Percentiles rank a stretch among this genome's conserved stretches.
These are phyloP conservation scores for Heteronetta atricapilla DNA, from an alignment of 2,113 vertebrate species.

Conservation along the genomic window DNA sequence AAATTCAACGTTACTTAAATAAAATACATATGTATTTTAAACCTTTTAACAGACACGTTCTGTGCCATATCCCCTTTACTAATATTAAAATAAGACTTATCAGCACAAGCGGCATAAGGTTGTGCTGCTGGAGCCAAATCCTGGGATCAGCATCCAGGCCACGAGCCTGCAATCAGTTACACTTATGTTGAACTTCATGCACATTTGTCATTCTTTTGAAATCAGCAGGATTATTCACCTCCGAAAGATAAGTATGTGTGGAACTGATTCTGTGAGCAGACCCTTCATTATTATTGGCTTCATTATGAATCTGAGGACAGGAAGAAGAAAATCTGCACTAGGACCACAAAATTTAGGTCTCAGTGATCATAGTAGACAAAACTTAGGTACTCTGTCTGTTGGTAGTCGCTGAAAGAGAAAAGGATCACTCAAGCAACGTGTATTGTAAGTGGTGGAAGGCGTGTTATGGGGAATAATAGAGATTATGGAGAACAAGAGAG, in stretches of 20 bases:
- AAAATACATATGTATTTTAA: constrained; percentile 74
- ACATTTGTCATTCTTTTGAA: constrained; percentile 68
- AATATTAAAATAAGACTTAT: constrained; percentile 70
- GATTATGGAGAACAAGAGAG: constrained; percentile 16
- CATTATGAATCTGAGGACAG: neutral
- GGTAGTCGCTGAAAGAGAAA: neutral
- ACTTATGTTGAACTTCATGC: constrained; percentile 66
- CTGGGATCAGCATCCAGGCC: constrained; percentile 62
- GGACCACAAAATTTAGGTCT: neutral
- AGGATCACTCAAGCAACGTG: fast-evolving
- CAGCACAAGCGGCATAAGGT: constrained; percentile 32
- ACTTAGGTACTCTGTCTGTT: neutral
- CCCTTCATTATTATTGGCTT: constrained; percentile 27
- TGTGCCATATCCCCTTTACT: constrained; percentile 65
- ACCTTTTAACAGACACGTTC: constrained; percentile 67
- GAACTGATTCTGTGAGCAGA: constrained; percentile 32
- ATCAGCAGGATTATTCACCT: constrained; percentile 62
- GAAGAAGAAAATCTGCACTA: neutral
- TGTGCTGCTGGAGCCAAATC: constrained; percentile 63
- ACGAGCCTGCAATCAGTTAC: constrained; percentile 71
- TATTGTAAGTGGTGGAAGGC: neutral
- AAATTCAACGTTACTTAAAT: constrained; percentile 72
- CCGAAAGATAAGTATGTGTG: constrained; percentile 43
- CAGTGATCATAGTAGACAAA: neutral
- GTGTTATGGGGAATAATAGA: neutral